phyloP scores from a whole-genome alignment of 2,113 vertebrate genomes.

The Brachyhypopomus occidentalis region DNA sequence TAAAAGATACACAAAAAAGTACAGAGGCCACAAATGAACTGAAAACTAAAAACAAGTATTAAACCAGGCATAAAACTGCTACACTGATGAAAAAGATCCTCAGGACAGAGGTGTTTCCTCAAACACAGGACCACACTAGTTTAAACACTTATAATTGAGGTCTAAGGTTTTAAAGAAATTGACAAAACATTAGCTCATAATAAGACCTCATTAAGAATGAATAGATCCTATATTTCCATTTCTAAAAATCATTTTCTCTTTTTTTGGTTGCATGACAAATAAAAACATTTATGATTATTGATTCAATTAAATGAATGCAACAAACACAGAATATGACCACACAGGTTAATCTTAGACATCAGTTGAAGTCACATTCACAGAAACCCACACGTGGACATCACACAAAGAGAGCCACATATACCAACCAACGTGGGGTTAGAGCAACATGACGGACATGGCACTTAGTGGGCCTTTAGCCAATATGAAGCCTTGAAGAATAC shows the following conservation, averaged over 20 bases:
- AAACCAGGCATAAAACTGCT: too few species aligned
- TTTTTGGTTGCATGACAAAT: too few species aligned
- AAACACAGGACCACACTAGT: neutral
- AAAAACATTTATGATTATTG: too few species aligned
- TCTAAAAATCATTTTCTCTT: too few species aligned
- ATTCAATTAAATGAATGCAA: neutral
- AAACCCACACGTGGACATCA: conserved; percentile 4
- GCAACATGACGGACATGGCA: conserved; percentile 2
- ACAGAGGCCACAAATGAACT: neutral
- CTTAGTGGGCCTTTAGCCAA: conserved; percentile 8
- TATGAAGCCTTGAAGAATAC: conserved; percentile 46
- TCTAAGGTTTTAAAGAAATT: neutral
- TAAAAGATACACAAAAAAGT: neutral
- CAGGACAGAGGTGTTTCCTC: too few species aligned
- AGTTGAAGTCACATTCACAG: neutral
- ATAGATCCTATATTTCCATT: too few species aligned
- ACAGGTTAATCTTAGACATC: neutral
- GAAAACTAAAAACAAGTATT: neutral
- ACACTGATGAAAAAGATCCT: too few species aligned
- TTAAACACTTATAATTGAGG: neutral
- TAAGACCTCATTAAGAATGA: too few species aligned
- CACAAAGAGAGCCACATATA: neutral
- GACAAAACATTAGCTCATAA: neutral
- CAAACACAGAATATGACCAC: neutral
- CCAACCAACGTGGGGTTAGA: conserved; percentile 6